Evolutionary conservation across 1,140 invertebrate genomes (phyloP).

Genomic region (Caligus rogercresseyi): DNA sequence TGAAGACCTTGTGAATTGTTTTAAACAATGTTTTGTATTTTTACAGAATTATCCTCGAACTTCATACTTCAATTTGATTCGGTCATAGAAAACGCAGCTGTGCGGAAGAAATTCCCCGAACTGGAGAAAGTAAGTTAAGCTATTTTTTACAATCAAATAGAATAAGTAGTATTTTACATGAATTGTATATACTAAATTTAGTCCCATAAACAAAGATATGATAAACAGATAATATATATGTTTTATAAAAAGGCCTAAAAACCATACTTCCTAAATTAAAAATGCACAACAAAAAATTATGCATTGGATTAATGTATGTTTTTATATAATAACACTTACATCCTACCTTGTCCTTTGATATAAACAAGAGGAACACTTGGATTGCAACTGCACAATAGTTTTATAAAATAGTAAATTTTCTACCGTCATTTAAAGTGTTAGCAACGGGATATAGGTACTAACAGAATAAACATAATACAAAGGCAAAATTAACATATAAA

Average conservation of each 20-base stretch:
- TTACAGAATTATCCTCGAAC: background rate
- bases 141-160: background rate
- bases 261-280: too few relatives aligned
- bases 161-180: background rate
- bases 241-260: background rate
- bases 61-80: background rate
- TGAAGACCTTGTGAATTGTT: too few relatives aligned
- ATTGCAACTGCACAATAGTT: too few relatives aligned
- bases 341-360: too few relatives aligned
- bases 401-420: background rate
- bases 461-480: too few relatives aligned
- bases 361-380: too few relatives aligned
- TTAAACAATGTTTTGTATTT: background rate
- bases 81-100: background rate
- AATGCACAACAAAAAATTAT: too few relatives aligned
- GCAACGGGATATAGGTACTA: too few relatives aligned
- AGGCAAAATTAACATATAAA: too few relatives aligned
- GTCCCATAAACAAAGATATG: too few relatives aligned
- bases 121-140: background rate
- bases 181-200: too few relatives aligned
- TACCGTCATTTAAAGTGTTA: background rate
- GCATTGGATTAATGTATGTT: background rate
- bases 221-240: background rate
- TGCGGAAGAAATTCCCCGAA: background rate
- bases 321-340: too few relatives aligned